These are phyloP conservation scores for Cerceris rybyensis DNA, from an alignment of 2,888 invertebrate genomes.

Conservation along the genomic window DNA sequence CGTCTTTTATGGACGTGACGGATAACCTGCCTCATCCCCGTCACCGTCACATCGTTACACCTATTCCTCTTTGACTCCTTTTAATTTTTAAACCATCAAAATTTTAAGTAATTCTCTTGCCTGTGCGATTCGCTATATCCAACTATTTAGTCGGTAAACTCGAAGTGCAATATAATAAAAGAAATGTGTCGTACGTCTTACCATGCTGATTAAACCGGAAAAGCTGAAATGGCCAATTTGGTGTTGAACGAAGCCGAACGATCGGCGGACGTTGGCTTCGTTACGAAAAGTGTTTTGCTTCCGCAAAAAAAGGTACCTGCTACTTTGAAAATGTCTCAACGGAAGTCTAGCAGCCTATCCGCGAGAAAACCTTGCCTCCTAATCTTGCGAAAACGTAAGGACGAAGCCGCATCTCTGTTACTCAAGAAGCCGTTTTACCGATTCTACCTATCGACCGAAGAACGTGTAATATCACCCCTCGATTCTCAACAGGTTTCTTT, in stretches of 20 bases:
- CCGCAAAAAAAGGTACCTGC: conserved; percentile 22
- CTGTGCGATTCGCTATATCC: no score
- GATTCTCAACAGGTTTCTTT: not conserved
- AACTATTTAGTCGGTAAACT: no score
- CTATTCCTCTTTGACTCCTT: no score
- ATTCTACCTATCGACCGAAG: not conserved
- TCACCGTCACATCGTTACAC: no score
- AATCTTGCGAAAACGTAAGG: not conserved
- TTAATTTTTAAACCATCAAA: no score
- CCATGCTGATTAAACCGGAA: not conserved
- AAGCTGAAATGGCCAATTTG: not conserved
- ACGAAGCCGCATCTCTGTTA: not conserved
- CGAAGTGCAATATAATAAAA: no score
- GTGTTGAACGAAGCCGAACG: not conserved
- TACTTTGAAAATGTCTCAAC: not conserved
- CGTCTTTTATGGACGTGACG: no score
- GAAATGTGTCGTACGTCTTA: no score
- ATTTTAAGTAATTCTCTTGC: no score
- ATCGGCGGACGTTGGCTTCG: conserved; percentile 13
- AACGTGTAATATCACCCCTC: no score
- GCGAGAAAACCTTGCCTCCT: not conserved
- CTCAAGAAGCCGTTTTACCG: not conserved
- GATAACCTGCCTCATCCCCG: no score
- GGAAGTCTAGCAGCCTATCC: not conserved
- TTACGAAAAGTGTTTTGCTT: conserved; percentile 39